phyloP scores from a whole-genome alignment of 2,797 vertebrate genomes.

The Aselliscus stoliczkanus region DNA sequence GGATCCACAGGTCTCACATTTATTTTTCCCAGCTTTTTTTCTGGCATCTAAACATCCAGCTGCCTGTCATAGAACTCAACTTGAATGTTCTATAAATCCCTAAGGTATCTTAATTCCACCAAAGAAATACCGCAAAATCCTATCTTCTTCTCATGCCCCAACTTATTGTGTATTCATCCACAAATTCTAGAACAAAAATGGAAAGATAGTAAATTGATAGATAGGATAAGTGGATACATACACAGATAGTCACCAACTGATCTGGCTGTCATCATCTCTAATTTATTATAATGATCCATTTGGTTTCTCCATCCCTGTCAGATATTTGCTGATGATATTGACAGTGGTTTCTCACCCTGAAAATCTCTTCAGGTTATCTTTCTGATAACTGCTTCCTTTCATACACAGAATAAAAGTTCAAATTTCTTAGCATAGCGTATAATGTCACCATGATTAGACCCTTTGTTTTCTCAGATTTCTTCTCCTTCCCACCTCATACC shows the following conservation, averaged over 20 bases:
- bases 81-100: not conserved
- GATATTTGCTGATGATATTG: not conserved
- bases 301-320: not conserved
- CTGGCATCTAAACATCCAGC: not conserved
- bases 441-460: no score
- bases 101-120: not conserved
- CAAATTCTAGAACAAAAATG: not conserved
- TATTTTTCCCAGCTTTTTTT: not conserved
- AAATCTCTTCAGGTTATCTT: not conserved
- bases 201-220: not conserved
- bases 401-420: not conserved
- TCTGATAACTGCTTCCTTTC: not conserved
- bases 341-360: not conserved
- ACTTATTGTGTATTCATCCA: not conserved
- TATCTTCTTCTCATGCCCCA: not conserved
- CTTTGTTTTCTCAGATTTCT: not conserved
- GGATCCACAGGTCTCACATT: not conserved
- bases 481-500: fast-evolving
- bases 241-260: not conserved
- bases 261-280: no score
- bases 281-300: not conserved
- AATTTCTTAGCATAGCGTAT: not conserved
- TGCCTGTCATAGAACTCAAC: not conserved
- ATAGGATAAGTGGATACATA: not conserved
- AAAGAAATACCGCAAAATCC: not conserved